phyloP scores from a whole-genome alignment of 2,888 invertebrate species.

The Helobdella robusta region DNA sequence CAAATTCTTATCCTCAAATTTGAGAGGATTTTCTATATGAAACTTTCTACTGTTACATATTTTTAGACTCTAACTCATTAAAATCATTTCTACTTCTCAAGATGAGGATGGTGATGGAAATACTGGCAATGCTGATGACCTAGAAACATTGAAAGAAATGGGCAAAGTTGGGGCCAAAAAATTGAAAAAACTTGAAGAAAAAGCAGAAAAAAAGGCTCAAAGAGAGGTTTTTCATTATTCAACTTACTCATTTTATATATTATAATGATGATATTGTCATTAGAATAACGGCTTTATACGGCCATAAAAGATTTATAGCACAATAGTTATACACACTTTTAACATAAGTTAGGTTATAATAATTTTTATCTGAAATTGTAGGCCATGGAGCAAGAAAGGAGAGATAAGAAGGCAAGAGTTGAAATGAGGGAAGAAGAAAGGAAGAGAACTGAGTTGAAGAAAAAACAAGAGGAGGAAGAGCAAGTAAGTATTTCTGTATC shows the following conservation, averaged over 20 bases:
- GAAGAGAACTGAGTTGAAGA: slow-evolving; percentile 60
- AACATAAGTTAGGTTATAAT: too few relatives aligned
- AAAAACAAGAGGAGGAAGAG: slow-evolving; percentile 41
- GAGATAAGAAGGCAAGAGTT: slow-evolving; percentile 69
- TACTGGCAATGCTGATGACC: slow-evolving; percentile 18
- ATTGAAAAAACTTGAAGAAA: slow-evolving; percentile 82
- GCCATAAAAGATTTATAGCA: too few relatives aligned
- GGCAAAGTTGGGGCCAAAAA: slow-evolving; percentile 85
- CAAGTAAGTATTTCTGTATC: slow-evolving; percentile 16
- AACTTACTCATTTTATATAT: not conserved
- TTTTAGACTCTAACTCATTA: too few relatives aligned
- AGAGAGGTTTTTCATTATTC: slow-evolving; percentile 53
- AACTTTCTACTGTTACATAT: too few relatives aligned
- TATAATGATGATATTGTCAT: too few relatives aligned
- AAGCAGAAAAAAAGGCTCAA: slow-evolving; percentile 74
- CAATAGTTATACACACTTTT: too few relatives aligned
- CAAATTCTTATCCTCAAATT: too few relatives aligned
- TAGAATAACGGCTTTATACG: too few relatives aligned
- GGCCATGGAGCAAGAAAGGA: slow-evolving; percentile 56
- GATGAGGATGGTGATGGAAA: not conserved
- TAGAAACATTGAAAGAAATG: slow-evolving; percentile 49
- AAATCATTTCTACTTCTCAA: too few relatives aligned
- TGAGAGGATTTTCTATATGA: too few relatives aligned
- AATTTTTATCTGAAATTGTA: slow-evolving; percentile 11
- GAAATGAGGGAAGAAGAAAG: slow-evolving; percentile 68